Evolutionary conservation across 2,113 vertebrate species (phyloP), one percentile per base, ranked within the genome.

Genomic region (Gavialis gangeticus): DNA sequence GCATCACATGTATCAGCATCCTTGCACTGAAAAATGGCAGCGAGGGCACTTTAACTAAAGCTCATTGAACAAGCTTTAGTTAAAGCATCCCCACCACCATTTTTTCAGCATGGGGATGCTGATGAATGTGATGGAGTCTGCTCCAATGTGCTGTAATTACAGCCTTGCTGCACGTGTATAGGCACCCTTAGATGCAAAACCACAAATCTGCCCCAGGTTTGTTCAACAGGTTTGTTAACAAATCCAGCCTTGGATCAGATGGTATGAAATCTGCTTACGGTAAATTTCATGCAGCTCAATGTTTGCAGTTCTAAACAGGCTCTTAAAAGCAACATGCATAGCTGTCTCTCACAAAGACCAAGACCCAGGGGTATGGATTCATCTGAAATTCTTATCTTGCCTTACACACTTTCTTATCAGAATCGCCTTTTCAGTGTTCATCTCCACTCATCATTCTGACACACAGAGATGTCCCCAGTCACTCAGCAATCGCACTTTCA

Each of bases 391-490:
- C 30, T 75, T 79, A 16, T 30, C 1, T 16, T 89, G 64, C 82
- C 69, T 62, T 57, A 12, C 14, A 15, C 6, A 64, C 9, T 59
- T 46, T 90, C 92, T 85, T 62, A 83, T 80, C 91, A 88, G 34
- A 3, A 75, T 58, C 75, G 84, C 56, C 37, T 91, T 80, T 93
- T 82, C 66, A 85, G 12, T 2, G 12, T 56, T 34, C 64, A 66
- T 77, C 79, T 85, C 84, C 58, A 71, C 84, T 94, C 56, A 84
- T 59, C 86, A 90, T 85, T 83, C 79, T 90, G 88, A 89, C 83
- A 86, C 22, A 56, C 54, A 58, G 89, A 89, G 55, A 77, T 75
- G 85, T 92, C 79, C 63, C 79, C 14, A 25, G 55, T 21, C 2
- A 2, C 59, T 80, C 12, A 63, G 25, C 2, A 0, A 67, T 37